phyloP scores from a whole-genome alignment of 1,140 invertebrate genomes.

The Dryas iulia region DNA sequence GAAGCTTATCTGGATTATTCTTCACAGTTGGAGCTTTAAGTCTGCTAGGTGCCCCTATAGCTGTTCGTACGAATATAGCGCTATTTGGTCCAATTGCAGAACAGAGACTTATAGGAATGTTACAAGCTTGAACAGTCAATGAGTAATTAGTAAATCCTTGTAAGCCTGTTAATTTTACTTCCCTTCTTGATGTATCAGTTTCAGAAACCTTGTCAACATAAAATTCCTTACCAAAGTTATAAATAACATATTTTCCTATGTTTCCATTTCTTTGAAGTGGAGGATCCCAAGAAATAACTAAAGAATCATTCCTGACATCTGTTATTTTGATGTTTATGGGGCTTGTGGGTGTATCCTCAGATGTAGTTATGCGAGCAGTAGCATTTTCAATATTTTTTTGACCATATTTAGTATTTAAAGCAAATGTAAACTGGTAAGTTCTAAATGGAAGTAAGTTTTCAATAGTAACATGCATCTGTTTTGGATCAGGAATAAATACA shows the following conservation, averaged over 20 bases:
- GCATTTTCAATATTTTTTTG: slow-evolving; percentile 85
- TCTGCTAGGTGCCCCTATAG: slow-evolving; percentile 82
- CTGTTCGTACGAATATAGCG: slow-evolving; percentile 76
- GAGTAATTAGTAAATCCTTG: slow-evolving; percentile 83
- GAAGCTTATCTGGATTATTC: slow-evolving; percentile 52
- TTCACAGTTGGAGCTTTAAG: slow-evolving; percentile 75
- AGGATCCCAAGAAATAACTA: slow-evolving; percentile 85
- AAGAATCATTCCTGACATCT: slow-evolving; percentile 84
- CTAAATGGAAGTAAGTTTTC: slow-evolving; percentile 87
- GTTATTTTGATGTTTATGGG: slow-evolving; percentile 80
- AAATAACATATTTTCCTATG: slow-evolving; percentile 86
- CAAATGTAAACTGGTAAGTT: slow-evolving; percentile 87
- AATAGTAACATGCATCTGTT: slow-evolving; percentile 73
- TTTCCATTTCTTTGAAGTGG: slow-evolving; percentile 87
- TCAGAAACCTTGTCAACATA: slow-evolving; percentile 46
- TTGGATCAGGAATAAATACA: slow-evolving; percentile 51
- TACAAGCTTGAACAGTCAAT: slow-evolving; percentile 86
- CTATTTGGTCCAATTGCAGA: slow-evolving; percentile 74
- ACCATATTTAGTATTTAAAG: slow-evolving; percentile 87
- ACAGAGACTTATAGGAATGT: slow-evolving; percentile 80
- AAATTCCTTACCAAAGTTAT: slow-evolving; percentile 62
- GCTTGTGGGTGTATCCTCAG: slow-evolving; percentile 85
- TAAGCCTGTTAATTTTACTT: slow-evolving; percentile 58
- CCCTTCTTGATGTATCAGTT: slow-evolving; percentile 50
- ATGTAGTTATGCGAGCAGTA: slow-evolving; percentile 84